phyloP scores from a whole-genome alignment of 2,888 invertebrate species.

The Archips xylosteana region DNA sequence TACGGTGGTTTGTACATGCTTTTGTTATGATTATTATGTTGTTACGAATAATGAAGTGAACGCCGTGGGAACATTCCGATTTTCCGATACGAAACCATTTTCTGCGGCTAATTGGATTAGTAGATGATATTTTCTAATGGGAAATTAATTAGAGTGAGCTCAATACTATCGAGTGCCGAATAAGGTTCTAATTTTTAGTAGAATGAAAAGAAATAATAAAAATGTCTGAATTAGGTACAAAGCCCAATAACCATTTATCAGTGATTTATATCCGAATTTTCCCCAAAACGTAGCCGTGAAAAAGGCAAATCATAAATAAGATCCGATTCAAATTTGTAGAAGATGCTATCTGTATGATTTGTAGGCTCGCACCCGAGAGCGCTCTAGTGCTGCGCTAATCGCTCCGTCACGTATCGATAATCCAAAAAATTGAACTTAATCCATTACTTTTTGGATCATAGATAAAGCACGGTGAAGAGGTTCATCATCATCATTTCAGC shows the following conservation, averaged over 20 bases:
- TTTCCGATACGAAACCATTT: slow-evolving; percentile 44
- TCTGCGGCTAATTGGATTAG: slow-evolving; percentile 28
- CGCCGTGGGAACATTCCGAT: slow-evolving; percentile 67
- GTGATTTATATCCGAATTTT: slow-evolving; percentile 82
- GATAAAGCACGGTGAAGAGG: too few relatives aligned
- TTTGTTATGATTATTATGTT: slow-evolving; percentile 84
- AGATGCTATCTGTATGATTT: slow-evolving; percentile 85
- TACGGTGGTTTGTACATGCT: slow-evolving; percentile 82
- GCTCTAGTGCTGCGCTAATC: slow-evolving; percentile 84
- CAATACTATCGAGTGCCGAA: background rate
- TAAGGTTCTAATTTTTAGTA: slow-evolving; percentile 2
- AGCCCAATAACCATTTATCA: slow-evolving; percentile 80
- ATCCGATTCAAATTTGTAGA: slow-evolving; percentile 87
- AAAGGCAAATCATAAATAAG: slow-evolving; percentile 86
- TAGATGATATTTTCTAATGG: slow-evolving; percentile 52
- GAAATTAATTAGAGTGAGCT: slow-evolving; percentile 39
- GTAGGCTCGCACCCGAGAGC: slow-evolving; percentile 83
- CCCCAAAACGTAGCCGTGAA: slow-evolving; percentile 84
- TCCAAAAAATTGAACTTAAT: slow-evolving; percentile 25
- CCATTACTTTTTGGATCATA: background rate
- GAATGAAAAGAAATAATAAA: slow-evolving; percentile 47
- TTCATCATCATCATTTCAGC: too few relatives aligned
- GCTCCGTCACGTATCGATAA: slow-evolving; percentile 73
- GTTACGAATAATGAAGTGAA: slow-evolving; percentile 74
- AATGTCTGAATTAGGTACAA: slow-evolving; percentile 73